These are phyloP conservation scores for Listrodromus nycthemerus DNA, from an alignment of 2,888 invertebrate species.

Conservation along the genomic window DNA sequence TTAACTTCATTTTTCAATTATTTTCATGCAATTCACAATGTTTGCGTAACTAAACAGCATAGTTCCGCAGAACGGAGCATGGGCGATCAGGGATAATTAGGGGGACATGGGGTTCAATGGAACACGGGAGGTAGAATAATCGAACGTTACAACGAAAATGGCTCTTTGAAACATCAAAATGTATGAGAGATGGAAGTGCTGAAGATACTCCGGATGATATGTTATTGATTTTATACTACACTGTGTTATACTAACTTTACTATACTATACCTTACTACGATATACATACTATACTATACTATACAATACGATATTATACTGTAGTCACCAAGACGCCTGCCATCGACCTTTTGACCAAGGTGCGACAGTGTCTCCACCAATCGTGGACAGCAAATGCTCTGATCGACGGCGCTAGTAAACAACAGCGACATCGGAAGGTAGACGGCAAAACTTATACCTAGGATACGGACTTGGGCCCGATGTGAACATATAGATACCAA, in stretches of 20 bases:
- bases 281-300: no score
- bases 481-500: slow-evolving; percentile 50
- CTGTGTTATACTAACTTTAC: no score
- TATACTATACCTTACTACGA: no score
- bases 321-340: slow-evolving; percentile 65
- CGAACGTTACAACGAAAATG: no score
- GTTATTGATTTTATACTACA: no score
- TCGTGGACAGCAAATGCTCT: background rate
- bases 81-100: no score
- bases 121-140: no score
- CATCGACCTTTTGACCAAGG: slow-evolving; percentile 63
- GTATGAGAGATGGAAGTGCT: no score
- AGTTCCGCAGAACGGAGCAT: background rate
- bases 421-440: slow-evolving; percentile 34
- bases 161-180: no score
- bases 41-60: background rate
- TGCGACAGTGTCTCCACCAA: slow-evolving; percentile 30
- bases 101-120: no score
- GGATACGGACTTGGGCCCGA: slow-evolving; percentile 37
- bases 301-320: no score
- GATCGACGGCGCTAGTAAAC: background rate
- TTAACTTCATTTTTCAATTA: background rate
- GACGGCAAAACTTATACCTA: slow-evolving; percentile 49
- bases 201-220: no score
- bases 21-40: background rate